These are phyloP conservation scores for Azorinus chamasolen DNA, from an alignment of 2,888 invertebrate species.

Conservation along the genomic window DNA sequence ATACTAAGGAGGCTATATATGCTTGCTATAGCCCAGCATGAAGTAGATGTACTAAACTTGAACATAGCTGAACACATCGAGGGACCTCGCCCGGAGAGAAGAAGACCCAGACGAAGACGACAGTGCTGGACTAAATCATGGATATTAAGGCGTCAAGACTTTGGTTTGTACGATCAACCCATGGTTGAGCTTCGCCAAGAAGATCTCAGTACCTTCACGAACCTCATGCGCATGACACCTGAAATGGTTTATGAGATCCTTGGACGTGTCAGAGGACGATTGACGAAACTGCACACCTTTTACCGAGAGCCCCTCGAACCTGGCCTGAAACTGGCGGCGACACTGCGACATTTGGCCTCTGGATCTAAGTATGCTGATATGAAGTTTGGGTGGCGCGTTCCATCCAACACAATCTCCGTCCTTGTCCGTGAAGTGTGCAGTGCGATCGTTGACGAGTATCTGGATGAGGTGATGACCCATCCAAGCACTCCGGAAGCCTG, in stretches of 20 bases:
- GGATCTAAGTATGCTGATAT: constrained; percentile 21
- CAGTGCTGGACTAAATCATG: constrained; percentile 43
- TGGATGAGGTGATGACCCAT: constrained; percentile 36
- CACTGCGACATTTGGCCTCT: constrained; percentile 51
- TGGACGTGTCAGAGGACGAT: constrained; percentile 35
- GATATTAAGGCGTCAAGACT: constrained; percentile 34
- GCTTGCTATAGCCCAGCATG: constrained; percentile 42
- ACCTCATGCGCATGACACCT: constrained; percentile 34
- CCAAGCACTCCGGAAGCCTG: constrained; percentile 37
- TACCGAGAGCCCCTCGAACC: constrained; percentile 33
- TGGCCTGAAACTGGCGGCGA: constrained; percentile 52
- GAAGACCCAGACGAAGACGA: constrained; percentile 32
- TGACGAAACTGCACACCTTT: constrained; percentile 53
- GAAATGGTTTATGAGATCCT: constrained; percentile 24
- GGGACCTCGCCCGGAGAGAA: constrained; percentile 36
- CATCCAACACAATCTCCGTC: constrained; percentile 55
- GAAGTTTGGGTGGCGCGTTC: constrained; percentile 48
- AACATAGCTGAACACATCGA: constrained; percentile 42
- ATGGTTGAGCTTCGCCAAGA: constrained; percentile 22
- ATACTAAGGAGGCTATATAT: constrained; percentile 39
- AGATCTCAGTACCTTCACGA: constrained; percentile 20
- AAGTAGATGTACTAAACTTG: constrained; percentile 43
- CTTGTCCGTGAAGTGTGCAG: constrained; percentile 50
- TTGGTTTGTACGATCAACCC: constrained; percentile 53
- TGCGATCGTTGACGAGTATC: constrained; percentile 54